phyloP scores from a whole-genome alignment of 2,113 vertebrate species.

The Eublepharis macularius region DNA sequence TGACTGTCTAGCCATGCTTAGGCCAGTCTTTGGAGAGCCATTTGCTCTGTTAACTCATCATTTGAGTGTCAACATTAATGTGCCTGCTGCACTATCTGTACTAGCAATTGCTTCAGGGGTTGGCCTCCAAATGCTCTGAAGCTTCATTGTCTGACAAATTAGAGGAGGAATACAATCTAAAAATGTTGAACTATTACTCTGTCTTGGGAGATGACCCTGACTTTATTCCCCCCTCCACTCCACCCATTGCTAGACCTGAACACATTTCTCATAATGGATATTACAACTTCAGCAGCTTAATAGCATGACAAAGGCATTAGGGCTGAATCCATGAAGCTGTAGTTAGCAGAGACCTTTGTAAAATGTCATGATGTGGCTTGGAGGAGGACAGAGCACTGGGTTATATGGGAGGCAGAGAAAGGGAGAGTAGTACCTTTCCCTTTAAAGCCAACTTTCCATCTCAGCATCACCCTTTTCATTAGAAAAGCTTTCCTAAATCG shows the following conservation, averaged over 20 bases:
- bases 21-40: neutral
- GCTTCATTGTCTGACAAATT: conserved; percentile 53
- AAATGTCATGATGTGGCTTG: neutral
- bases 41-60: conserved; percentile 39
- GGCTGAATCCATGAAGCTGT: neutral
- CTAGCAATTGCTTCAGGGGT: conserved; percentile 17
- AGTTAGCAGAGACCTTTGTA: conserved; percentile 8
- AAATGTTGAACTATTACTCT: conserved; percentile 45
- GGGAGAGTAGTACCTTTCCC: neutral
- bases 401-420: neutral
- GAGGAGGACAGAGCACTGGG: neutral
- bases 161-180: conserved; percentile 48
- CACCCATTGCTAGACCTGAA: conserved; percentile 17
- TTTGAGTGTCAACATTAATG: conserved; percentile 36
- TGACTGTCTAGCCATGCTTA: neutral
- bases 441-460: conserved; percentile 3
- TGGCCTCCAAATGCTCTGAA: conserved; percentile 36
- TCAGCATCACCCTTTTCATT: neutral
- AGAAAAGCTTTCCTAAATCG: neutral
- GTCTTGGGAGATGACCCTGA: neutral
- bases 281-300: conserved; percentile 17
- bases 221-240: conserved; percentile 19
- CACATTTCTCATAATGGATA: conserved; percentile 5
- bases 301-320: neutral
- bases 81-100: conserved; percentile 27